phyloP scores from a whole-genome alignment of 1,140 invertebrate genomes.

The Caenorhabditis brenneri region DNA sequence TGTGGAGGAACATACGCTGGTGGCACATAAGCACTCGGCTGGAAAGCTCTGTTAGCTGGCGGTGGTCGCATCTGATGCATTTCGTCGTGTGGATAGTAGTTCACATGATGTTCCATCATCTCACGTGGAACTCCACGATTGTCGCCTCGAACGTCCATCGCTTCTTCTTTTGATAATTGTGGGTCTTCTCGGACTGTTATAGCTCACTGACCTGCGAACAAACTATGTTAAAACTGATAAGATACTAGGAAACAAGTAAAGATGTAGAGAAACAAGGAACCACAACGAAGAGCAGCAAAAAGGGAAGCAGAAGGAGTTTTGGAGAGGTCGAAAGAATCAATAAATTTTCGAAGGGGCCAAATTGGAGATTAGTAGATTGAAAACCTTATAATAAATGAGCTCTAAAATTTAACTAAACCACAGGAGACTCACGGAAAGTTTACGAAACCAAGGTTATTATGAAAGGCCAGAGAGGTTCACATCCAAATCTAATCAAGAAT shows the following conservation, averaged over 20 bases:
- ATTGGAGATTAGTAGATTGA: background rate
- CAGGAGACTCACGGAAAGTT: too few relatives aligned
- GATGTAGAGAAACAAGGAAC: background rate
- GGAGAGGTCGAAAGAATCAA: background rate
- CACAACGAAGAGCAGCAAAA: background rate
- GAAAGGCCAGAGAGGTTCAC: too few relatives aligned
- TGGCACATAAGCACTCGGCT: background rate
- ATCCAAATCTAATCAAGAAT: too few relatives aligned
- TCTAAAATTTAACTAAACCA: background rate
- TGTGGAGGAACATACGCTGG: background rate
- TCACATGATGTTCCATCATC: background rate
- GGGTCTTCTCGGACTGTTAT: background rate
- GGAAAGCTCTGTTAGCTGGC: background rate
- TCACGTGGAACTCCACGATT: background rate
- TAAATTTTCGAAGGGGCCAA: background rate
- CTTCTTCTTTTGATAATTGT: background rate
- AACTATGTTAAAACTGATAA: background rate
- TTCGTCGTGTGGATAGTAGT: background rate
- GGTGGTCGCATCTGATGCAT: background rate
- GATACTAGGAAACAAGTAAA: background rate
- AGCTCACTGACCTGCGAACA: background rate
- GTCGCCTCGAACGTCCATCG: too few relatives aligned
- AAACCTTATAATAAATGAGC: background rate
- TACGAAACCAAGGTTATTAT: too few relatives aligned
- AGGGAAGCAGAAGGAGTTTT: background rate